Percentiles rank a stretch among this genome's conserved stretches.
phyloP scores from a whole-genome alignment of 2,113 vertebrate species.

The Macquaria australasica region DNA sequence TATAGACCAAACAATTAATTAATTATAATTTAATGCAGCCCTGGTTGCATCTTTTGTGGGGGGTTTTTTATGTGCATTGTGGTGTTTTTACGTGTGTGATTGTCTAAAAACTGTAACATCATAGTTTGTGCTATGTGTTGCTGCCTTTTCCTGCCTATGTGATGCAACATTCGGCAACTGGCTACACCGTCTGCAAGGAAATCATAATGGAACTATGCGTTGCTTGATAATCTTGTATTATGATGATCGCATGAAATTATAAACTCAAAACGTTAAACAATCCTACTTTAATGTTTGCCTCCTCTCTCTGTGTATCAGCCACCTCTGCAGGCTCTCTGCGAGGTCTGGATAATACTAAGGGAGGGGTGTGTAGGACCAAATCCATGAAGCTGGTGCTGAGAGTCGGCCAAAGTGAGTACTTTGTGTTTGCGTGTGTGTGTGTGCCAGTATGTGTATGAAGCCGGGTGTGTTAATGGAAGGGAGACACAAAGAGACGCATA shows the following conservation, averaged over 20 bases:
- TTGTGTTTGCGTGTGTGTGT: slow-evolving; percentile 26
- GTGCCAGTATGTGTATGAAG: neutral
- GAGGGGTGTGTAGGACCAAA: slow-evolving; percentile 95
- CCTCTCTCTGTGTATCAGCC: slow-evolving; percentile 82
- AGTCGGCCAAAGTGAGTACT: slow-evolving; percentile 96
- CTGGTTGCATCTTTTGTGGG: neutral
- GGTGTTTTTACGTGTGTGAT: slow-evolving; percentile 2
- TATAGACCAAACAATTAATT: neutral
- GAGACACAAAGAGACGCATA: neutral
- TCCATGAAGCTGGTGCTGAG: slow-evolving; percentile 99
- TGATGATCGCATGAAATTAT: neutral
- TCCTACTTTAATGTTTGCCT: slow-evolving; percentile 10
- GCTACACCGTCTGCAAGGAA: slow-evolving; percentile 19
- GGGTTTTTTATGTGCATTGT: neutral
- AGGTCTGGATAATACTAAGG: slow-evolving; percentile 95
- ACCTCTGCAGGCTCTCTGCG: slow-evolving; percentile 95
- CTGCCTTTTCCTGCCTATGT: slow-evolving; percentile 29
- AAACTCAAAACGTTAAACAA: neutral
- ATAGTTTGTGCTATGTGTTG: slow-evolving; percentile 20
- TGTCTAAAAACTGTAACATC: slow-evolving; percentile 10
- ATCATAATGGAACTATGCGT: neutral
- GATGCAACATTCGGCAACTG: slow-evolving; percentile 57
- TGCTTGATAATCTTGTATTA: neutral
- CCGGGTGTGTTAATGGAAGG: neutral
- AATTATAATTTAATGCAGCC: neutral